Base-by-base conservation (phyloP, 2,113 vertebrate genomes). In the Heterochromis multidens region DNA sequence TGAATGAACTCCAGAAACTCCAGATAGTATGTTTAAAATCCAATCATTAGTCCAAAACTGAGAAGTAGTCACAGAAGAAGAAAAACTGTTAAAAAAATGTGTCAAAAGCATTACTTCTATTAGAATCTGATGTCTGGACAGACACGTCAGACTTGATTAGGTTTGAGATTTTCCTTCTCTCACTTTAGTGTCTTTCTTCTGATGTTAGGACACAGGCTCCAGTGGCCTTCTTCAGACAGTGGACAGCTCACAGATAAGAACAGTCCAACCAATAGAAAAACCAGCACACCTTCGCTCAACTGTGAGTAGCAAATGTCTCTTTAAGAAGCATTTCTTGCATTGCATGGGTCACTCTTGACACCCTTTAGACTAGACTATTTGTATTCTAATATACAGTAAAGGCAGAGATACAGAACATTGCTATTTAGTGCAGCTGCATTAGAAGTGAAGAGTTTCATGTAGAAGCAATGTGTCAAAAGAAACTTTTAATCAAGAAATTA, bases 1-100 rank as follows among this genome's bases (percentile, higher is more conserved):
- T 96, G 77, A 97, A 94, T 1, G 98, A 99, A 92, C 96, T 99
- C 84, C 95, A 95, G 52, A 99, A 97, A 95, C 97, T 99, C 83
- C 96, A 95, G 83, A 96, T 95, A 81, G 97, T 99, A 94, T 1
- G 88, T 94, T 79, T 3, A 40, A n/a, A 2, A 43, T 59, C 7
- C 13, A 61, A 1, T 6, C 37, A 37, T 40, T 40, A 10, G 3
- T 0, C 17, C 70, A 14, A 21, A 74, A 2, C 27, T 0, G 49
- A 31, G 11, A 74, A 74, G 19, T 52, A 74, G 17, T 14, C 67
- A 52, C 25, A 72, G 67, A 52, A 31, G 43, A 72, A 72, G 67
- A 7, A n/a, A n/a, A 25, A 0, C 57, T 8, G 25, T n/a, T 40
- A 6, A 23, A 31, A 29, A 1, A 27, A 70, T 70, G 13, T 46